A percentile compares a stretch with the other conserved stretches of the same genome.
phyloP scores from a whole-genome alignment of 2,113 vertebrate genomes.

The Chitala chitala region DNA sequence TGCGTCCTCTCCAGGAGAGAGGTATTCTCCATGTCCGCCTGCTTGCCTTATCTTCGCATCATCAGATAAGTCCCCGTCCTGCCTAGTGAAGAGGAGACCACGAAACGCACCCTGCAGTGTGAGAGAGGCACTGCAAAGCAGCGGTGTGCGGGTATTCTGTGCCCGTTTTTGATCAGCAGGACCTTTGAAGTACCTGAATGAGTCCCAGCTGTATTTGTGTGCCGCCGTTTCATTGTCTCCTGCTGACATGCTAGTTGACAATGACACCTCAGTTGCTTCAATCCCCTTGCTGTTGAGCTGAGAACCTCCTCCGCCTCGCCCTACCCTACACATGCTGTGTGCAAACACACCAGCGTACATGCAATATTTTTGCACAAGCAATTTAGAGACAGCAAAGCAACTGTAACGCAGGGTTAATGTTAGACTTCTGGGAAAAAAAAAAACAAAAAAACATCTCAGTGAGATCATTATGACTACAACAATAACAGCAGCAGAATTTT shows the following conservation, averaged over 20 bases:
- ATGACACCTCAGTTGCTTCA: background rate
- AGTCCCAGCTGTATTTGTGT: background rate
- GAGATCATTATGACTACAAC: background rate
- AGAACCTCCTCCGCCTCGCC: too few species aligned
- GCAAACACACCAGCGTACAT: too few species aligned
- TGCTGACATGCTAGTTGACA: background rate
- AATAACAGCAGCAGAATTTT: background rate
- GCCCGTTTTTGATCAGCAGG: background rate
- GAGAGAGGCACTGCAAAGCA: background rate
- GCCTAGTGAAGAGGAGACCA: background rate
- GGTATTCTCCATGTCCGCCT: background rate
- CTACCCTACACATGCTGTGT: too few species aligned
- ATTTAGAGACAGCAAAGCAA: too few species aligned
- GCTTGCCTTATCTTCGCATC: conserved; percentile 8
- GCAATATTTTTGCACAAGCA: too few species aligned
- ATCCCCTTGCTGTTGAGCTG: background rate
- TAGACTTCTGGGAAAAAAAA: too few species aligned
- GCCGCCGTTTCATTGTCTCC: background rate
- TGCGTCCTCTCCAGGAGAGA: background rate
- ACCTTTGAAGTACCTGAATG: background rate
- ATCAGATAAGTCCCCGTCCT: background rate
- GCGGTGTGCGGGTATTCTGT: background rate
- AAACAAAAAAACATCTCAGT: too few species aligned
- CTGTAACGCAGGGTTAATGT: too few species aligned
- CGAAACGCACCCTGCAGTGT: background rate